Base-by-base conservation (phyloP, 2,113 vertebrate species). In the Egretta garzetta region DNA sequence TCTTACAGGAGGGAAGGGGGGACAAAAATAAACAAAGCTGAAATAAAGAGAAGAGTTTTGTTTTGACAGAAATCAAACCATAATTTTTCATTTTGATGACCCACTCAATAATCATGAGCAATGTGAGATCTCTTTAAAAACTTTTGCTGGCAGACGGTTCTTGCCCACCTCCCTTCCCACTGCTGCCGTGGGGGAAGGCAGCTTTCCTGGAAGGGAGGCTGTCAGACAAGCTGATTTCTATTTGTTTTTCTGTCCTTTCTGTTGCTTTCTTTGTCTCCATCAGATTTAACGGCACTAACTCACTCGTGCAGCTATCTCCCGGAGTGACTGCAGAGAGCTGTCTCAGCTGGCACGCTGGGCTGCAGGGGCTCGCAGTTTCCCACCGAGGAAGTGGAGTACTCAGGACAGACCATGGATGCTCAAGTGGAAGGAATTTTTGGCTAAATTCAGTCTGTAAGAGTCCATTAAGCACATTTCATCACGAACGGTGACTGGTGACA, bases 321-420 rank as follows among this genome's bases (percentile, higher is more conserved):
- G 3, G 13, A 39, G 43, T 3, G 63, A 18, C 28, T 28, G 56
- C 41, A 53, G 43, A 39, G 58, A 79, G 66, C 33, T 41, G 6
- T 16, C 60, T 33, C 8, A 17, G 1, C 73, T 5, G 58, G 64
- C 55, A 56, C 19, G 1, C 15, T 6, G 37, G 8, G 50, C 45
- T 18, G 27, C 41, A 39, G 37, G 10, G 30, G 39, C 47, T 60
- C 59, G 4, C 43, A 5, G 23, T 11, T 26, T 60, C 64, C n/a
- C 10, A 2, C 6, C 2, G 19, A 33, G 35, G 45, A 58, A 33
- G 27, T 0, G 12, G 9, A 32, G 23, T 14, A 4, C 41, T 9
- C 0, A 3, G 67, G 47, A 56, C 24, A 9, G 63, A 26, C 9
- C 7, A 2, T 0, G 22, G 10, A 5, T 4, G 26, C 56, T 49